Percentiles rank a stretch among this genome's conserved stretches.
Evolutionary conservation across 2,888 invertebrate species (phyloP).

Genomic region (Diplolepis rosae): DNA sequence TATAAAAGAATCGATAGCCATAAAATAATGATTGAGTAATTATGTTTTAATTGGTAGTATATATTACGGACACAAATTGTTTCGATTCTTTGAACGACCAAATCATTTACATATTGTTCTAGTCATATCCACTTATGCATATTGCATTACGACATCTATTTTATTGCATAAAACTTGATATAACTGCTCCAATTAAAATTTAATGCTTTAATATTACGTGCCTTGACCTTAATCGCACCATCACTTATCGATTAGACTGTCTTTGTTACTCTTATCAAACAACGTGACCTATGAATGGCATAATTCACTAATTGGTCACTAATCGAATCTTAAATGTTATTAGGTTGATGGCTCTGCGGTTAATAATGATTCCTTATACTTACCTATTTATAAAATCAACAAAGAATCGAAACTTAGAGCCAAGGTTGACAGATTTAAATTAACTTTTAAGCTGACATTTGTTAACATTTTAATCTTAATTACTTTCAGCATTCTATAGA

Average conservation of each 20-base stretch:
- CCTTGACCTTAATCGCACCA: background rate
- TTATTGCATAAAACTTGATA: background rate
- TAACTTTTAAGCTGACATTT: background rate
- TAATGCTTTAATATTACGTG: background rate
- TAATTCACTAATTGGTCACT: background rate
- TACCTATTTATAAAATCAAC: background rate
- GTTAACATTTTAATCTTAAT: too few species aligned
- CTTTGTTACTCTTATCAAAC: background rate
- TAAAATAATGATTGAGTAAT: background rate
- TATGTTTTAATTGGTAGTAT: background rate
- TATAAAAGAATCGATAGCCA: background rate
- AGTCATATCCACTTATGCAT: background rate
- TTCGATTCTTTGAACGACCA: constrained; percentile 9
- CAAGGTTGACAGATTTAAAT: background rate
- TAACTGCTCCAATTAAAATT: background rate
- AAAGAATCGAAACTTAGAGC: constrained; percentile 21
- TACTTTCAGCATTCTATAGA: too few species aligned
- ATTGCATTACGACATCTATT: background rate
- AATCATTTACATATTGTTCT: background rate
- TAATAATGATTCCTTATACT: constrained; percentile 1
- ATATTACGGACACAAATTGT: background rate
- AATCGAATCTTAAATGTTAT: constrained; percentile 2
- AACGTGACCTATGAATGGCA: background rate
- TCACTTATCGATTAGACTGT: background rate
- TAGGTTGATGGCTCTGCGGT: background rate